phyloP scores from a whole-genome alignment of 2,113 vertebrate genomes.

The Daubentonia madagascariensis region DNA sequence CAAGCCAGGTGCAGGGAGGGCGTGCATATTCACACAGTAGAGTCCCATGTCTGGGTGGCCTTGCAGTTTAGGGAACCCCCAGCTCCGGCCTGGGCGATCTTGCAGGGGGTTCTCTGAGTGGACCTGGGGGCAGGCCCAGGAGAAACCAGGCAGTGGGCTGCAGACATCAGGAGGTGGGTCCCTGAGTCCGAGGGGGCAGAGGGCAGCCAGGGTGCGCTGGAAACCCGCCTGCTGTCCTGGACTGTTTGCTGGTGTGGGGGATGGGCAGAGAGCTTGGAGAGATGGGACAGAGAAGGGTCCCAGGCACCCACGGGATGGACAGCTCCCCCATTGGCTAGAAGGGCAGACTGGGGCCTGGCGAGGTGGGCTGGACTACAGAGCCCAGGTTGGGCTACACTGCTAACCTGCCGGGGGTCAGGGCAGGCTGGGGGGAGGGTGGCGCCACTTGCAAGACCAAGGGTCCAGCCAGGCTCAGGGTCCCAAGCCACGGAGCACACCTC shows the following conservation, averaged over 20 bases:
- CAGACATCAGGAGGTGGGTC: neutral
- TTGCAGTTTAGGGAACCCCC: neutral
- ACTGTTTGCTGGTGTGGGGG: too few species aligned
- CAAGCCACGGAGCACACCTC: neutral
- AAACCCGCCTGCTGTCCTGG: neutral
- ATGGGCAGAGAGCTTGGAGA: neutral
- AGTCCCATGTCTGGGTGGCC: neutral
- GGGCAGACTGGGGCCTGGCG: neutral
- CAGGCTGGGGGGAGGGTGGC: fast-evolving
- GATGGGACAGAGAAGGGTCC: neutral
- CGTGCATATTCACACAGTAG: too few species aligned
- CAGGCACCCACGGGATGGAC: fast-evolving
- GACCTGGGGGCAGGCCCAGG: neutral
- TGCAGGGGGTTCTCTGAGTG: neutral
- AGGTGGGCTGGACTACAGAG: neutral
- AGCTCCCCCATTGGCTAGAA: fast-evolving
- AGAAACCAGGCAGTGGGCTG: fast-evolving
- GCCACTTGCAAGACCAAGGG: neutral
- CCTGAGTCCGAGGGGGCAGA: neutral
- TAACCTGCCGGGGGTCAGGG: neutral
- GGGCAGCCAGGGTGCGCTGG: neutral
- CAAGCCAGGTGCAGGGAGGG: neutral
- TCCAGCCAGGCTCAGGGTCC: neutral
- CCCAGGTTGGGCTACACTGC: too few species aligned
- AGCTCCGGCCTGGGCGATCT: neutral